These are phyloP conservation scores for Myiotriccus ornatus DNA, from an alignment of 2,797 vertebrate genomes.

Conservation along the genomic window DNA sequence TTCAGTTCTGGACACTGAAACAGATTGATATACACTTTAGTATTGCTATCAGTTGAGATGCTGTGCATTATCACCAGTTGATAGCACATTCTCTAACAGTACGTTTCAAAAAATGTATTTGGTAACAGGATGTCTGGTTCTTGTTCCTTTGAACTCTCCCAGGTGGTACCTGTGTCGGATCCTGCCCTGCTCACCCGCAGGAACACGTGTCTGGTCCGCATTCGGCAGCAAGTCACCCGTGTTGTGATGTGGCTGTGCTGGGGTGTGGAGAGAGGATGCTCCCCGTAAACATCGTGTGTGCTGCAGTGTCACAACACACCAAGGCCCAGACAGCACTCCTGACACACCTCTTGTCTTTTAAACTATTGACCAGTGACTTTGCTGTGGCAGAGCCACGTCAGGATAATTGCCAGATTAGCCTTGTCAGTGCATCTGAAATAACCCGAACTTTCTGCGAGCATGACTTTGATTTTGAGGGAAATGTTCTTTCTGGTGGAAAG, in stretches of 20 bases:
- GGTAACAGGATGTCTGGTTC: background rate
- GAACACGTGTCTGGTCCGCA: rapidly evolving
- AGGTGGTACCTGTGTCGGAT: background rate
- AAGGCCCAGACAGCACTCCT: background rate
- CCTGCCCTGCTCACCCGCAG: rapidly evolving
- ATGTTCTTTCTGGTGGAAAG: background rate
- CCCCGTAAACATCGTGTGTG: rapidly evolving
- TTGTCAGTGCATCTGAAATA: background rate
- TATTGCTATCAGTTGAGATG: background rate
- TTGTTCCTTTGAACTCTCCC: background rate
- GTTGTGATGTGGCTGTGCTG: background rate
- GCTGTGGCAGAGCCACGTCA: background rate
- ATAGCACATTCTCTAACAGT: background rate
- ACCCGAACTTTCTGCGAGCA: background rate
- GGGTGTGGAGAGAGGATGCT: background rate
- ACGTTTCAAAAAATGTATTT: background rate
- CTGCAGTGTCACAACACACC: rapidly evolving
- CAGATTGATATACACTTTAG: background rate
- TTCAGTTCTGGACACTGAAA: background rate
- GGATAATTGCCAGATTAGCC: background rate
- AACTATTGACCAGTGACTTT: background rate
- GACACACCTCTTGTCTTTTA: background rate
- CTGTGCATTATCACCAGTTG: background rate
- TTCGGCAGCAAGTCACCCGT: background rate
- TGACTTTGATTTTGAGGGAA: background rate